Evolutionary conservation across 2,797 vertebrate genomes (phyloP).

Genomic region (Ispidina lecontei): DNA sequence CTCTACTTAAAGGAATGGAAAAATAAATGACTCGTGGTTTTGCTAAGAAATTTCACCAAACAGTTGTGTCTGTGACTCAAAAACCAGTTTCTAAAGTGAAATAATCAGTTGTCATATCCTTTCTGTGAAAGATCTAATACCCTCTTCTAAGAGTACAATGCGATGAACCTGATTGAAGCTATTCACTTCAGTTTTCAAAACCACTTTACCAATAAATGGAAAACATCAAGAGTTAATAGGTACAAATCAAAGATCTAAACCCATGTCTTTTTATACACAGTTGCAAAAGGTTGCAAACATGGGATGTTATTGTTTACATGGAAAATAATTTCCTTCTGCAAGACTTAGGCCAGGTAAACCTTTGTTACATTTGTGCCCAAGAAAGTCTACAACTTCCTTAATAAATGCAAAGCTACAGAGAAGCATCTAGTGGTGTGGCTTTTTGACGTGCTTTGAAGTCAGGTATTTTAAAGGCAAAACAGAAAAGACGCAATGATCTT

Average conservation of each 20-base stretch:
- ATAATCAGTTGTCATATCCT: neutral
- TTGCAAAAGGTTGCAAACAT: neutral
- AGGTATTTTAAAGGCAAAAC: neutral
- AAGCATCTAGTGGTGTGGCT: accelerated
- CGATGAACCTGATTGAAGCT: neutral
- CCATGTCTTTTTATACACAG: neutral
- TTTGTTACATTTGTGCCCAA: neutral
- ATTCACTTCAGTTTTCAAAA: neutral
- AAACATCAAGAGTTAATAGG: neutral
- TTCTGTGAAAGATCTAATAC: neutral
- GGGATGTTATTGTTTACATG: neutral
- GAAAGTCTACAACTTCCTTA: neutral
- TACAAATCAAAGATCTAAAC: neutral
- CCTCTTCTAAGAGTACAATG: neutral
- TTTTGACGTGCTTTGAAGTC: neutral
- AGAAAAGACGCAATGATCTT: neutral
- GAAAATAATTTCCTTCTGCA: neutral
- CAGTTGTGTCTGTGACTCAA: neutral
- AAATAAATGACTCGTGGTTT: neutral
- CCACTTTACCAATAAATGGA: neutral
- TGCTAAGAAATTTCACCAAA: neutral
- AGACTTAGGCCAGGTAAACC: neutral
- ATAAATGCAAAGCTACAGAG: neutral
- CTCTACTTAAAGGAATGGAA: neutral
- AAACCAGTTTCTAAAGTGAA: neutral